Percentiles rank a stretch among this genome's conserved stretches.
These are phyloP conservation scores for Brachystomella parvula DNA, from an alignment of 1,140 invertebrate genomes.

Conservation along the genomic window DNA sequence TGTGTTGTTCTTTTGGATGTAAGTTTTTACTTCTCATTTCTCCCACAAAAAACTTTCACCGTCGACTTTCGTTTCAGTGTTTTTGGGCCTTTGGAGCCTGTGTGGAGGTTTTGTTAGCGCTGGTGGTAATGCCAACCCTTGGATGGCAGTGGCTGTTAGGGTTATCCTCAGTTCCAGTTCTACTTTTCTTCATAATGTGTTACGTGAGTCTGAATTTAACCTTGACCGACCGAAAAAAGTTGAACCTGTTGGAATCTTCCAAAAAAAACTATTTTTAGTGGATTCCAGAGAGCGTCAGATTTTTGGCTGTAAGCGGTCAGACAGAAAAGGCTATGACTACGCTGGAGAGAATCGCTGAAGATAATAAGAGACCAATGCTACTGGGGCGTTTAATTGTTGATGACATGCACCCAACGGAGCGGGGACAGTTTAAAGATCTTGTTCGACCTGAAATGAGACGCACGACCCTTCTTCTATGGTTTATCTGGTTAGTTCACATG, in stretches of 20 bases:
- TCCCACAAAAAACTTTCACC: too few relatives aligned
- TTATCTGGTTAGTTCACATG: slow-evolving; percentile 67
- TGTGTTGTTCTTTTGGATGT: slow-evolving; percentile 91
- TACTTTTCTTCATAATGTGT: slow-evolving; percentile 58
- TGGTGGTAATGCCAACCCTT: slow-evolving; percentile 82
- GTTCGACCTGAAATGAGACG: slow-evolving; percentile 67
- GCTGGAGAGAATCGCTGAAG: slow-evolving; percentile 71
- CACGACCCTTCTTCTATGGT: slow-evolving; percentile 82
- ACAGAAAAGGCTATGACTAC: slow-evolving; percentile 76
- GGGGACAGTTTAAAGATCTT: slow-evolving; percentile 67
- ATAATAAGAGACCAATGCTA: slow-evolving; percentile 83
- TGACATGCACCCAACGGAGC: slow-evolving; percentile 51
- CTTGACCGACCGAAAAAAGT: not conserved
- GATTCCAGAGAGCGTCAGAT: slow-evolving; percentile 87
- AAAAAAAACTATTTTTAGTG: slow-evolving; percentile 65
- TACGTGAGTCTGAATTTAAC: slow-evolving; percentile 29
- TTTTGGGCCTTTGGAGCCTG: slow-evolving; percentile 94
- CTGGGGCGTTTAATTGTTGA: slow-evolving; percentile 78
- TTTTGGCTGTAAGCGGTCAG: slow-evolving; percentile 73
- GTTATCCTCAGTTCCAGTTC: slow-evolving; percentile 75
- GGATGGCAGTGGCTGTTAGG: slow-evolving; percentile 86
- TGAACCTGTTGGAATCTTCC: not conserved
- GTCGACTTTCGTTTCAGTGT: slow-evolving; percentile 55
- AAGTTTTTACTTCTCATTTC: slow-evolving; percentile 26
- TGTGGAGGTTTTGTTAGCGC: slow-evolving; percentile 80